phyloP scores from a whole-genome alignment of 2,888 invertebrate genomes.

The Hedychridium roseum region DNA sequence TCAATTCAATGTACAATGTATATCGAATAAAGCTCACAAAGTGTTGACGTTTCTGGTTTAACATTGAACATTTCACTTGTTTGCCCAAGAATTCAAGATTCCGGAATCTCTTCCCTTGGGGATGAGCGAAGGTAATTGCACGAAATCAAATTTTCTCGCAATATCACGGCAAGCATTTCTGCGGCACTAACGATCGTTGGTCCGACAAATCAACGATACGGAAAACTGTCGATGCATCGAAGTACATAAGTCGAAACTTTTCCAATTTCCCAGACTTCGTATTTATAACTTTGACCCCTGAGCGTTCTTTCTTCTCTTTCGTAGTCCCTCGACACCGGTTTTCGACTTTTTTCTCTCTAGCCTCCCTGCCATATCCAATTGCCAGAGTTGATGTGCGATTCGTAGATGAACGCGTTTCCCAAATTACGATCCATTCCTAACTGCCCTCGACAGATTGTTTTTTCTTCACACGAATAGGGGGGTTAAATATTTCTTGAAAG shows the following conservation, averaged over 20 bases:
- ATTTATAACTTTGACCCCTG: constrained; percentile 45
- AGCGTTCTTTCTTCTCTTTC: constrained; percentile 1
- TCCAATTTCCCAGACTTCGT: constrained; percentile 50
- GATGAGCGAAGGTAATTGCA: too few relatives aligned
- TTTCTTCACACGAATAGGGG: too few relatives aligned
- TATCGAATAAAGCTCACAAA: too few relatives aligned
- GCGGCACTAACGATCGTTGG: constrained; percentile 19
- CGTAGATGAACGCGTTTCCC: constrained; percentile 8
- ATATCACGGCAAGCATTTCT: too few relatives aligned
- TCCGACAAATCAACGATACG: constrained; percentile 28
- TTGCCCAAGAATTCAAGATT: too few relatives aligned
- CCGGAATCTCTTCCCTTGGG: too few relatives aligned
- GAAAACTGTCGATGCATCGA: constrained; percentile 22
- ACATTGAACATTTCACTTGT: too few relatives aligned
- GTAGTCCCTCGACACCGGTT: constrained; percentile 9
- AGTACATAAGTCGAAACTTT: constrained; percentile 43
- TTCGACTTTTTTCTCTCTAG: constrained; percentile 13
- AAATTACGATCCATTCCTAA: neutral
- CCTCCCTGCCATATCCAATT: constrained; percentile 4
- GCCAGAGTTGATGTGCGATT: constrained; percentile 23
- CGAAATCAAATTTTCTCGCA: too few relatives aligned
- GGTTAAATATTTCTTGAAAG: too few relatives aligned
- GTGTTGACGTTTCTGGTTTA: too few relatives aligned
- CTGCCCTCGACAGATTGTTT: too few relatives aligned
- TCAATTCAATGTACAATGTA: too few relatives aligned